phyloP scores from a whole-genome alignment of 2,888 invertebrate genomes.

The Beris morrisii region DNA sequence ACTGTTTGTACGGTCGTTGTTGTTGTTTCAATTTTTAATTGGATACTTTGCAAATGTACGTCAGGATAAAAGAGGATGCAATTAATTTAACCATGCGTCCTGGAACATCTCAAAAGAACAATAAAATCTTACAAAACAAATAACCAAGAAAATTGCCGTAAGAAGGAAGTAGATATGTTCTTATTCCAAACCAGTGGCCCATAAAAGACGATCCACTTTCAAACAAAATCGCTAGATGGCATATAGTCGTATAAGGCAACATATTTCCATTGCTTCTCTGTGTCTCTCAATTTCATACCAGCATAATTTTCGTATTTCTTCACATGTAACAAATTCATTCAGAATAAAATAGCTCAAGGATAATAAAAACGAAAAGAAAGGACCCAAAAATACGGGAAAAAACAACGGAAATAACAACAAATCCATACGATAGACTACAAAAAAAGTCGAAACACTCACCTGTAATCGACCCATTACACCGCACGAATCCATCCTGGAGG shows the following conservation, averaged over 20 bases:
- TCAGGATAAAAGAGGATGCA: too few species aligned
- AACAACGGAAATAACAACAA: constrained; percentile 1
- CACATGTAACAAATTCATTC: too few species aligned
- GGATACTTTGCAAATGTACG: too few species aligned
- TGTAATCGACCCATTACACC: constrained; percentile 87
- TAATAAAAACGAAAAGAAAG: neutral
- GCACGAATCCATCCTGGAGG: constrained; percentile 96
- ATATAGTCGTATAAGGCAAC: neutral
- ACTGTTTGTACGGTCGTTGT: too few species aligned
- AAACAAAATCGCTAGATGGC: neutral
- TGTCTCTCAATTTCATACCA: too few species aligned
- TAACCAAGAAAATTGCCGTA: neutral
- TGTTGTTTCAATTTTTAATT: too few species aligned
- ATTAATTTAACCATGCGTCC: too few species aligned
- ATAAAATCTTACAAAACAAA: too few species aligned
- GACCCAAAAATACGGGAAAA: neutral
- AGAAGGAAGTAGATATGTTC: constrained; percentile 2
- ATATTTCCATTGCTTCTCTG: too few species aligned
- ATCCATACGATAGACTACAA: neutral
- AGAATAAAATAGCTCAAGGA: too few species aligned
- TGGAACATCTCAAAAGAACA: too few species aligned
- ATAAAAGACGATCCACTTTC: constrained; percentile 19
- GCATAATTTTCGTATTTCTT: too few species aligned
- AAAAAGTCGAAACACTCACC: constrained; percentile 54
- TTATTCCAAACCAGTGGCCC: constrained; percentile 26